phyloP scores from a whole-genome alignment of 2,113 vertebrate genomes.

The Pontoporia blainvillei region DNA sequence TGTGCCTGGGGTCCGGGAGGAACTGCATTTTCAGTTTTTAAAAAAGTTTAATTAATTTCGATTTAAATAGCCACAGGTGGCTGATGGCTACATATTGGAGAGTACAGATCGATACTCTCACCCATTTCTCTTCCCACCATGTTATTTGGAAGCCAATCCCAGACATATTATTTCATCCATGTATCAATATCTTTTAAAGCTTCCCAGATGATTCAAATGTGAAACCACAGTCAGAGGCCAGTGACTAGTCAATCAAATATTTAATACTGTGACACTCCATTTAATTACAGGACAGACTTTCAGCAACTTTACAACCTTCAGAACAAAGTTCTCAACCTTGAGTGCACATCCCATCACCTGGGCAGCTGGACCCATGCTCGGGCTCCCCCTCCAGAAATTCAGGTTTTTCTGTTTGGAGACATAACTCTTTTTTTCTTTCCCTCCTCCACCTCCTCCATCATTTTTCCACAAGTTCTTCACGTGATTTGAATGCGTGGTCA shows the following conservation, averaged over 20 bases:
- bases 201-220: background rate
- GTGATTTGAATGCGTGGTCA: background rate
- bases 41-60: background rate
- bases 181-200: background rate
- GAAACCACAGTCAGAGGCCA: background rate
- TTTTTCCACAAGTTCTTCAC: background rate
- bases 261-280: background rate
- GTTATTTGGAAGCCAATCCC: background rate
- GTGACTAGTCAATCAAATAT: background rate
- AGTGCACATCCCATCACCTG: background rate
- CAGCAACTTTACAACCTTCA: background rate
- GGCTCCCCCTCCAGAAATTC: background rate
- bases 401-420: background rate
- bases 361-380: background rate
- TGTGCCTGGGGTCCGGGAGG: background rate
- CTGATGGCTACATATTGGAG: background rate
- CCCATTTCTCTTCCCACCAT: background rate
- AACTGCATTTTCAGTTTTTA: background rate
- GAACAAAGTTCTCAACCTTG: background rate
- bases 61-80: conserved; percentile 2
- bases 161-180: background rate
- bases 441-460: background rate
- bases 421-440: background rate
- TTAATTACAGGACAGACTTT: background rate
- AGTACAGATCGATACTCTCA: background rate